phyloP scores from a whole-genome alignment of 2,888 invertebrate species.

The Lithodes maja region DNA sequence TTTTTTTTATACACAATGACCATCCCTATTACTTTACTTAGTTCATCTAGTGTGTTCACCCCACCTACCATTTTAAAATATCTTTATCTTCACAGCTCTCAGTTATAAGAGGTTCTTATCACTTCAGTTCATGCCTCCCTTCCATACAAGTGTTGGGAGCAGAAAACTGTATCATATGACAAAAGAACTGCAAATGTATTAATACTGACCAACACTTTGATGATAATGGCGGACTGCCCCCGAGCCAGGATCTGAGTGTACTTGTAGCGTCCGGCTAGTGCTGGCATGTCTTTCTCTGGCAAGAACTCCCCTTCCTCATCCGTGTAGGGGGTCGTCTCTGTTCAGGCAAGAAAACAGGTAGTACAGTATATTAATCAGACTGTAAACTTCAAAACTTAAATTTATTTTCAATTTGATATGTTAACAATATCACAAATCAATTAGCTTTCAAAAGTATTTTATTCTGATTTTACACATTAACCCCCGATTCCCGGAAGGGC shows the following conservation, averaged over 20 bases:
- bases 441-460: too few relatives aligned
- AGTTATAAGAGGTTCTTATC: background rate
- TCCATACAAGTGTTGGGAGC: background rate
- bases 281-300: slow-evolving; percentile 66
- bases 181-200: too few relatives aligned
- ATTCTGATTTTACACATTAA: too few relatives aligned
- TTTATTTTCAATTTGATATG: too few relatives aligned
- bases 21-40: too few relatives aligned
- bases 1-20: too few relatives aligned
- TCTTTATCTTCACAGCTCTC: background rate
- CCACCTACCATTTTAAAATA: background rate
- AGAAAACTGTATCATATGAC: too few relatives aligned
- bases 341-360: background rate
- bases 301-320: slow-evolving; percentile 71
- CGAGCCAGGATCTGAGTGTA: slow-evolving; percentile 65
- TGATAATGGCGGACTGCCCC: slow-evolving; percentile 70
- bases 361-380: too few relatives aligned
- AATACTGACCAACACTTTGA: slow-evolving; percentile 67
- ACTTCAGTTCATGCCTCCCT: background rate
- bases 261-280: slow-evolving; percentile 64
- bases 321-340: slow-evolving; percentile 69
- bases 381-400: too few relatives aligned
- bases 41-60: too few relatives aligned
- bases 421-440: too few relatives aligned
- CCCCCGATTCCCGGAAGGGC: too few relatives aligned